Conservation (phyloP, 2,797 vertebrate species). For the Crocidura indochinensis region DNA sequence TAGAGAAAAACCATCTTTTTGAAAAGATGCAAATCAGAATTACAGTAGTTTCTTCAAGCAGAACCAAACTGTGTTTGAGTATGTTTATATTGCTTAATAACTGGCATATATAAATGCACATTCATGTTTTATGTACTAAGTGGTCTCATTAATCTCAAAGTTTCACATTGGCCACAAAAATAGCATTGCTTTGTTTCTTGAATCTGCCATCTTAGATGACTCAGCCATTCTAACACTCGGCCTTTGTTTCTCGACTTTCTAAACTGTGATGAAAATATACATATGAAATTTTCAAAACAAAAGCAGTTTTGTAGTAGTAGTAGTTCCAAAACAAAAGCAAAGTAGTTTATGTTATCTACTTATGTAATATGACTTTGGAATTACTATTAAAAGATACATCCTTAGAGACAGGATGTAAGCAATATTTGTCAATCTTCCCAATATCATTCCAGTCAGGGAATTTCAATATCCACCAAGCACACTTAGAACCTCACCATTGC, state of each 20-base stretch:
- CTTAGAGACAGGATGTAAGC: constrained; percentile 48
- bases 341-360: not conserved
- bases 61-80: not conserved
- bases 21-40: not conserved
- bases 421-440: not conserved
- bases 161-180: not conserved
- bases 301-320: not conserved
- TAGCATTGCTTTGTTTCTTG: too few species aligned
- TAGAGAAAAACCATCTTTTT: constrained; percentile 10
- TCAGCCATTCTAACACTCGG: not conserved
- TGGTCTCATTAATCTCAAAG: not conserved
- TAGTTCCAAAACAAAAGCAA: too few species aligned
- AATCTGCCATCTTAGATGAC: too few species aligned
- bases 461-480: not conserved
- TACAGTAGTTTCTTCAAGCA: not conserved
- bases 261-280: not conserved
- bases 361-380: constrained; percentile 3
- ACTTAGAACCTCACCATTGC: constrained; percentile 17
- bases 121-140: not conserved
- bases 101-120: not conserved
- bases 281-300: constrained; percentile 41
- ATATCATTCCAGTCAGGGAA: not conserved
- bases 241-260: constrained; percentile 21
- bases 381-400: not conserved
- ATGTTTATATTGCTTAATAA: not conserved